phyloP scores from a whole-genome alignment of 1,140 invertebrate species.

The Diploscapter pachys region DNA sequence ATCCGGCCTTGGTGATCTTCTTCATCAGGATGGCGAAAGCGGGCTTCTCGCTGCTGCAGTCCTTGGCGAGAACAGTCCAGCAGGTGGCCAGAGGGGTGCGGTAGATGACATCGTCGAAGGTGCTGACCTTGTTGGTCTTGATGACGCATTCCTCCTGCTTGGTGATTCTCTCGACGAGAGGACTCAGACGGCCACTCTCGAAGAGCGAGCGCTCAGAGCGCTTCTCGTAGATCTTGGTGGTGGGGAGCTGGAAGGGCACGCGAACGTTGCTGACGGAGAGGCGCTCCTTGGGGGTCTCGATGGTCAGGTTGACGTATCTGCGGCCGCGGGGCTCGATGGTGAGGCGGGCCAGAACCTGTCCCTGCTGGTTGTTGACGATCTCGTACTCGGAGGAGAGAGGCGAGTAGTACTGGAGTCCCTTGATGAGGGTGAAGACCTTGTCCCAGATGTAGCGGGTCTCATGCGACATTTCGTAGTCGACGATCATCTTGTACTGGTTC shows the following conservation, averaged over 20 bases:
- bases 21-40: slow-evolving; percentile 29
- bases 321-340: slow-evolving; percentile 24
- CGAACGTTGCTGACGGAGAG: slow-evolving; percentile 11
- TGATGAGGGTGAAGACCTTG: slow-evolving; percentile 10
- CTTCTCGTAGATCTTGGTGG: slow-evolving; percentile 1
- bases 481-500: slow-evolving; percentile 32
- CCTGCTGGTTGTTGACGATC: slow-evolving; percentile 2
- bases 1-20: slow-evolving; percentile 23
- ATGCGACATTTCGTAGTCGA: slow-evolving; percentile 26
- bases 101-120: slow-evolving; percentile 33
- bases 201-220: background rate
- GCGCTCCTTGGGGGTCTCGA: slow-evolving; percentile 17
- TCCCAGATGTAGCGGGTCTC: slow-evolving; percentile 13
- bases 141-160: slow-evolving; percentile 20
- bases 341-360: slow-evolving; percentile 15
- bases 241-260: slow-evolving; percentile 26
- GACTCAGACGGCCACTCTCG: slow-evolving; percentile 1
- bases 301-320: slow-evolving; percentile 27
- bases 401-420: slow-evolving; percentile 8
- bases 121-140: slow-evolving; percentile 24
- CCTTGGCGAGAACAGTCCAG: slow-evolving; percentile 36
- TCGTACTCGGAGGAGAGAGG: slow-evolving; percentile 10
- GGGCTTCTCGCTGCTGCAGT: slow-evolving; percentile 30
- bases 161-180: slow-evolving; percentile 3
- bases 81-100: slow-evolving; percentile 22